phyloP scores from a whole-genome alignment of 2,888 invertebrate genomes.

The Pyralis farinalis region DNA sequence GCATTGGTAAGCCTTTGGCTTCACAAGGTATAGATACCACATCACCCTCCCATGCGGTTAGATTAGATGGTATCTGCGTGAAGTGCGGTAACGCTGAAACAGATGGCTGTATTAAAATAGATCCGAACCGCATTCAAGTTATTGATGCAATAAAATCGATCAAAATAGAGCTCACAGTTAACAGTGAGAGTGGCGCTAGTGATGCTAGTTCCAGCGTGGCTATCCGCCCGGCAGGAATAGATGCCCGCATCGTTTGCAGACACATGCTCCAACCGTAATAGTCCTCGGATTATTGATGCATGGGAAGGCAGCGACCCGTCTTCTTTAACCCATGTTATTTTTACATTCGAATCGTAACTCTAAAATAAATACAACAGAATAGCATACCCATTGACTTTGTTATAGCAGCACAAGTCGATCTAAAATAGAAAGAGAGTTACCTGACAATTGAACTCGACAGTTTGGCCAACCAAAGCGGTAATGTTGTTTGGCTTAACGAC shows the following conservation, averaged over 20 bases:
- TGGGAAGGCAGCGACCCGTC: conserved; percentile 64
- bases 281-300: conserved; percentile 63
- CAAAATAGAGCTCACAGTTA: conserved; percentile 88
- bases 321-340: conserved; percentile 75
- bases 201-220: conserved; percentile 92
- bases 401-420: neutral
- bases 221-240: conserved; percentile 95
- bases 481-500: conserved; percentile 92
- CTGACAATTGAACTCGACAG: conserved; percentile 92
- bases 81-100: conserved; percentile 93
- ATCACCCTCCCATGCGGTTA: conserved; percentile 92
- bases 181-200: conserved; percentile 94
- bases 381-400: neutral
- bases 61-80: conserved; percentile 91
- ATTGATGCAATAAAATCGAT: conserved; percentile 64
- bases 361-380: conserved; percentile 35
- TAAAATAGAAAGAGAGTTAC: conserved; percentile 29
- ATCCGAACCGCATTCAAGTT: conserved; percentile 51
- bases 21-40: conserved; percentile 95
- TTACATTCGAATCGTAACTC: conserved; percentile 69
- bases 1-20: conserved; percentile 95
- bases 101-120: conserved; percentile 72
- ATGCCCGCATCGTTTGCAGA: conserved; percentile 92
- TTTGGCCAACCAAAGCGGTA: conserved; percentile 90
- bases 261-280: conserved; percentile 89